Base-by-base conservation (phyloP, 64 coral and sea anemone species). In the Dendronephthya gigantea region DNA sequence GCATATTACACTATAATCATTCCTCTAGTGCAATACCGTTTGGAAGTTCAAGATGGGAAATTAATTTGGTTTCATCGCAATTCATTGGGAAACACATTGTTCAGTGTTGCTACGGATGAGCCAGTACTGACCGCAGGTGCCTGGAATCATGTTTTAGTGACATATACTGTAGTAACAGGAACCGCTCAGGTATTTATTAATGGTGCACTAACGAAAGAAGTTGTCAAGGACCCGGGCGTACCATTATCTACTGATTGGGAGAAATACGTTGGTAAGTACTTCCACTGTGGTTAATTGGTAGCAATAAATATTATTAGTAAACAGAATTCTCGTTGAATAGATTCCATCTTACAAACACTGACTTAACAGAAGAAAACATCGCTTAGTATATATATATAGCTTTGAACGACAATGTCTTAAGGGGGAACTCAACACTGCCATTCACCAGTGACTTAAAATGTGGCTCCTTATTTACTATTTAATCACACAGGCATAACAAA, bases 51-150 rank as follows among this genome's bases (percentile, higher is more conserved):
- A 55, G 85, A 98, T 83, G 95, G 92, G 11, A 84, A 92, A 28
- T 27, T 98, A 27, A 82, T 84, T 27, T 98, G 95, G 95, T 98
- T 98, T 90, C 95, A 98, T 66, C 84, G 95, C 6, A 98, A 98
- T 32, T 90, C 93, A 74, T 89, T 91, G 40, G 88, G 79, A 22
- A 91, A 89, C 2, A 98, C 95, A 5, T 92, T 98, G 49, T 98
- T 98, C 45, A 98, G 95, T 52, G 87, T 91, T n/a, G 58, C 89
- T 28, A 98, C 95, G 35, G 95, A 98, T 40, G 58, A 47, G 0
- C 95, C 95, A 2, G 95, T 98, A 1, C 37, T 98, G 9, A 87
- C 84, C 15, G 84, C 36, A 28, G 95, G 68, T 1, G 87, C 85
- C 49, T 98, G 95, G 95, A 74, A 70, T 10, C 89, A 93, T 49